These are phyloP conservation scores for Ephydatia muelleri DNA, from an alignment of 37 sponge, comb jelly and placozoan species.

Conservation along the genomic window DNA sequence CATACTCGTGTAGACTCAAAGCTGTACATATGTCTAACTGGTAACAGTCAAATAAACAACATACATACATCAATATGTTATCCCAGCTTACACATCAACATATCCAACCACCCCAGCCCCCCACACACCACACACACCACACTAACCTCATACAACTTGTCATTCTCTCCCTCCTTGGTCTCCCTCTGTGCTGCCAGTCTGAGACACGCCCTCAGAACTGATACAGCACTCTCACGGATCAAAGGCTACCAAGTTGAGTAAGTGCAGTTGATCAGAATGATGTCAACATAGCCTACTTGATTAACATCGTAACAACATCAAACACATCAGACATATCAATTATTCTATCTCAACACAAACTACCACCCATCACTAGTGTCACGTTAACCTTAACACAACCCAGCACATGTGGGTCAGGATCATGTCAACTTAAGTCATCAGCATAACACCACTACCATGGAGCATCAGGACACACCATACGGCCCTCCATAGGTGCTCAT, in stretches of 20 bases:
- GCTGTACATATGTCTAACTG: too few relatives aligned
- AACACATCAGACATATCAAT: too few relatives aligned
- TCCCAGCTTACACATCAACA: not conserved
- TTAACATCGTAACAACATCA: too few relatives aligned
- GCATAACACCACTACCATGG: not conserved
- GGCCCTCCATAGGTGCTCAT: too few relatives aligned
- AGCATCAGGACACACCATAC: not conserved
- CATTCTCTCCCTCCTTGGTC: slow-evolving; percentile 61
- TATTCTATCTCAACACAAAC: too few relatives aligned
- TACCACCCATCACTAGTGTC: too few relatives aligned
- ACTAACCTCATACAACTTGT: not conserved
- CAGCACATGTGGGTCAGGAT: too few relatives aligned
- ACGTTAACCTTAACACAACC: not conserved
- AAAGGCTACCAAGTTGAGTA: slow-evolving; percentile 58
- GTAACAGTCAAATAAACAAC: too few relatives aligned
- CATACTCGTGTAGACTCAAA: too few relatives aligned
- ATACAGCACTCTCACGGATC: slow-evolving; percentile 85
- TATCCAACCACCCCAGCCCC: not conserved
- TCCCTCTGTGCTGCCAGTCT: slow-evolving; percentile 85
- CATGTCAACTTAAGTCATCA: too few relatives aligned
- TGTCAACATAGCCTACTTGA: too few relatives aligned
- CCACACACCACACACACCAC: not conserved
- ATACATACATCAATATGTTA: not conserved
- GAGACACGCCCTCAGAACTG: slow-evolving; percentile 89
- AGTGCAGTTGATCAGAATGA: too few relatives aligned